Base-by-base conservation (phyloP, 2,797 vertebrate genomes). In the Danio aesculapii region DNA sequence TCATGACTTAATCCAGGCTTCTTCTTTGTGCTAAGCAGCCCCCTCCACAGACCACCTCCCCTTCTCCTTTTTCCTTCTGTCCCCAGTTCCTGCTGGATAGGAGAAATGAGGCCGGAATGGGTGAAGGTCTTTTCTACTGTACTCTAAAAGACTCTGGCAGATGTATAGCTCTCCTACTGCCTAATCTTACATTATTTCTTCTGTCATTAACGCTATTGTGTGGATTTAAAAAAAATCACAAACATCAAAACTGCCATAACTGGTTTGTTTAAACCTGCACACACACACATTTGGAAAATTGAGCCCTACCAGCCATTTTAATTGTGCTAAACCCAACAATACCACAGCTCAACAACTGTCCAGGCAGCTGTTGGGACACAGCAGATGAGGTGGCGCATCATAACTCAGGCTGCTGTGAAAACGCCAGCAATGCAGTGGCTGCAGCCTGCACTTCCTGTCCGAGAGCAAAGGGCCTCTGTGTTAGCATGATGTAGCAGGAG, bases 1-100 rank as follows among this genome's bases (percentile, higher is more conserved):
- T 95, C 92, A 90, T 92, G 92, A 94, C 93, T 95, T 95, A 96
- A 95, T 95, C 93, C 93, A 94, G 94, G 93, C 94, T 93, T 93
- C 91, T 93, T 86, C 90, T 94, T 93, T 92, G 90, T 94, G 91
- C 88, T 86, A 82, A 90, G 87, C 82, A 41, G 86, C 87, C 87
- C 89, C 88, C 89, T 91, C 85, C 88, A 87, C 86, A 86, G 81
- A 88, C 68, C 90, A 87, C 83, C 89, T 88, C 91, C 86, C 88
- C 82, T 80, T 80, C 16, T 74, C 75, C 68, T 50, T 62, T 76
- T 66, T 74, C 57, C 68, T 69, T 74, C 53, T 75, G 77, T 84
- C 69, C 67, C 73, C 64, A 67, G 64, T 84, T 76, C 77, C 67
- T 41, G 9, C 16, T 72, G 72, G 68, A 70, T 82, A 61, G 53